A percentile compares a stretch with the other conserved stretches of the same genome.
These are phyloP conservation scores for Pectinophora gossypiella DNA, from an alignment of 1,140 invertebrate genomes.

Conservation along the genomic window DNA sequence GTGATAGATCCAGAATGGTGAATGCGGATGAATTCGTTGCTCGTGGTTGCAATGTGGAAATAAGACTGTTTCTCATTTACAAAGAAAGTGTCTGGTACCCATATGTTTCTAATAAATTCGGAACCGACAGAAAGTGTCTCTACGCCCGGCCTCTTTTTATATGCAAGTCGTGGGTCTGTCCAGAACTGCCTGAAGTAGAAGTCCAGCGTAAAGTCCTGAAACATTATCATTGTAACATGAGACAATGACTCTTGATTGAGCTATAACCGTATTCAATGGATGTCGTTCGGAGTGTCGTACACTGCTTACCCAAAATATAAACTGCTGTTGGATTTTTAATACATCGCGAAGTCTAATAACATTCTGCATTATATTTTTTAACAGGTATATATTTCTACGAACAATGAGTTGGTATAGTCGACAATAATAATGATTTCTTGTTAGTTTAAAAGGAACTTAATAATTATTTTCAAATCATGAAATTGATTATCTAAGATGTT, in stretches of 20 bases:
- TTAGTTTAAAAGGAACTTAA: no score
- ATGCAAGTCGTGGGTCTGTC: constrained; percentile 93
- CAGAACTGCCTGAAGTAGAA: constrained; percentile 98
- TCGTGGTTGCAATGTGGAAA: constrained; percentile 97
- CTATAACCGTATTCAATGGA: constrained; percentile 10
- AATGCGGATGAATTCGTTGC: constrained; percentile 97
- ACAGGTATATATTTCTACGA: no score
- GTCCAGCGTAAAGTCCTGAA: constrained; percentile 96
- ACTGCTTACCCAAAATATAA: no score
- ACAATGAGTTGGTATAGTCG: no score
- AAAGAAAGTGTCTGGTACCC: constrained; percentile 98
- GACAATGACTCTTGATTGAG: background rate
- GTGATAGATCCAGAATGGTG: constrained; percentile 96
- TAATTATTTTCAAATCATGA: no score
- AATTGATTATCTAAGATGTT: no score
- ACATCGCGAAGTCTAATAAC: no score
- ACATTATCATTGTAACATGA: constrained; percentile 8
- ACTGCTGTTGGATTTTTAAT: no score
- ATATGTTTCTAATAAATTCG: constrained; percentile 96
- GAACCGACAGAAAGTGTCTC: constrained; percentile 91
- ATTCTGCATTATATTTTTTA: no score
- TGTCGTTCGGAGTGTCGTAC: constrained; percentile 10
- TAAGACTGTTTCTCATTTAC: constrained; percentile 98
- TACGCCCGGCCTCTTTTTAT: constrained; percentile 87
- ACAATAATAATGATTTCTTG: no score